Percentiles rank a stretch among this genome's conserved stretches.
Conservation (phyloP, 2,113 vertebrate species). For the Dasyornis broadbenti region DNA sequence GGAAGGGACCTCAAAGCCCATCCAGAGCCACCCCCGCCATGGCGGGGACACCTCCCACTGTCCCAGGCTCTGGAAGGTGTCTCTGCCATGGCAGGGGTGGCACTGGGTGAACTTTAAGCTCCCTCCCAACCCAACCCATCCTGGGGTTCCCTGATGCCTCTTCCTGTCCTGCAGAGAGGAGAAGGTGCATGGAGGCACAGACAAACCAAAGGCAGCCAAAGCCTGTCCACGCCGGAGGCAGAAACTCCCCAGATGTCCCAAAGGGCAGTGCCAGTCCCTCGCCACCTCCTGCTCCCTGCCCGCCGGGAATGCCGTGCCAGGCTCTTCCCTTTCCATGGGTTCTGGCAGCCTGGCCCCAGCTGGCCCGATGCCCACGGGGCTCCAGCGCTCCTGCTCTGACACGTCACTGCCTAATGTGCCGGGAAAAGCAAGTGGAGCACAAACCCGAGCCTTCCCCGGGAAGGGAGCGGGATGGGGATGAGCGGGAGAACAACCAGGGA, state of each 20-base stretch:
- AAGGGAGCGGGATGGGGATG: accelerated
- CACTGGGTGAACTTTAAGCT: accelerated
- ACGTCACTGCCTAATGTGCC: background rate
- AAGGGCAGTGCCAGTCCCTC: background rate
- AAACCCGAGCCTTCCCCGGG: background rate
- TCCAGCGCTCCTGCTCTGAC: background rate
- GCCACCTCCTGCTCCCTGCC: background rate
- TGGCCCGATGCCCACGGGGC: background rate
- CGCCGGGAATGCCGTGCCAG: background rate
- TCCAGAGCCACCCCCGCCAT: background rate
- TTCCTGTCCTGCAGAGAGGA: background rate
- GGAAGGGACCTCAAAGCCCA: accelerated
- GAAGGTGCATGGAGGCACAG: background rate
- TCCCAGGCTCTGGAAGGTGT: background rate
- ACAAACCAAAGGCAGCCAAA: background rate
- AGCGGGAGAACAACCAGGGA: background rate
- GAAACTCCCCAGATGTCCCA: background rate
- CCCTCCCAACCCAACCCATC: background rate
- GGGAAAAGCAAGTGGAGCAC: slow-evolving; percentile 24
- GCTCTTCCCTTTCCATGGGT: background rate
- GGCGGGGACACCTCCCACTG: background rate
- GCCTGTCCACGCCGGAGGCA: background rate
- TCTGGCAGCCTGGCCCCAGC: background rate
- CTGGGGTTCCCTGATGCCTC: background rate
- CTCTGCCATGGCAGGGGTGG: background rate